Conservation (phyloP, 1,140 invertebrate genomes). For the Euborellia annulipes region DNA sequence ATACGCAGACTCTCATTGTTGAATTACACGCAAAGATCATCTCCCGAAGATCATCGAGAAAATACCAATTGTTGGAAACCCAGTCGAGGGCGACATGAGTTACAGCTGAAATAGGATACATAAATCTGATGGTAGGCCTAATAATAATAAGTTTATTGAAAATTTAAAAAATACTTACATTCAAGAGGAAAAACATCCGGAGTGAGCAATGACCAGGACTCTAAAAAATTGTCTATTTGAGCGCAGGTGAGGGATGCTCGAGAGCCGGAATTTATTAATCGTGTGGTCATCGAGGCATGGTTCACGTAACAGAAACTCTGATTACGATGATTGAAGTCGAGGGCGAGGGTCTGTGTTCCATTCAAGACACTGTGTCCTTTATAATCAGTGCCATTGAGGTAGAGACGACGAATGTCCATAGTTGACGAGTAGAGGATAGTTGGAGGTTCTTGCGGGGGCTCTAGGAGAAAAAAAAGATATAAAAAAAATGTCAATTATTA, state of each 20-base stretch:
- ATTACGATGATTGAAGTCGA: conserved; percentile 36
- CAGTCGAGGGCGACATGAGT: conserved; percentile 66
- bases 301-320: conserved; percentile 51
- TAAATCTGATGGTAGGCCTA: too few species aligned
- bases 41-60: conserved; percentile 57
- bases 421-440: conserved; percentile 37
- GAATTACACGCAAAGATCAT: conserved; percentile 53
- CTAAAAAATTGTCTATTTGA: conserved; percentile 38
- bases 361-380: conserved; percentile 26
- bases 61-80: conserved; percentile 73
- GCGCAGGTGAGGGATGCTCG: conserved; percentile 36
- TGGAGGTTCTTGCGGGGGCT: conserved; percentile 28
- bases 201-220: conserved; percentile 36
- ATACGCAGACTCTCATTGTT: conserved; percentile 42
- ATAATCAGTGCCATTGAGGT: conserved; percentile 33
- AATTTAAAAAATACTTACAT: too few species aligned
- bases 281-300: conserved; percentile 25
- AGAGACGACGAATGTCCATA: conserved; percentile 32
- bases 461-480: background rate
- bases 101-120: too few species aligned
- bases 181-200: conserved; percentile 38
- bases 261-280: conserved; percentile 14
- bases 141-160: too few species aligned
- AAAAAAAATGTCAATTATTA: background rate
- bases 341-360: conserved; percentile 28